Base-by-base conservation (phyloP, 2,888 invertebrate genomes). In the Oscheius sp. region DNA sequence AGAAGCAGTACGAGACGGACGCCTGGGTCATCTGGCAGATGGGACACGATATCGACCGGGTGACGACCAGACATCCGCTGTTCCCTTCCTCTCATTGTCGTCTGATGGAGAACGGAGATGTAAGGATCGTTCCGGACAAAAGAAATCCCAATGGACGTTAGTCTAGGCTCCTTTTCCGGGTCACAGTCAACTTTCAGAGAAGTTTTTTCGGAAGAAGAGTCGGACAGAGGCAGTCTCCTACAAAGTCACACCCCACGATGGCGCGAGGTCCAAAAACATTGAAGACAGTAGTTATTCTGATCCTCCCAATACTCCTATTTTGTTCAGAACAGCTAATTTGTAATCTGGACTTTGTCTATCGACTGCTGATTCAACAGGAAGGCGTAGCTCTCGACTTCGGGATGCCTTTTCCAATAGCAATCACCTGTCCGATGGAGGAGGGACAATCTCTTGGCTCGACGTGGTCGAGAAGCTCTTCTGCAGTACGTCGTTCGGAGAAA, bases 81-180 rank as follows among this genome's bases (percentile, higher is more conserved):
- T 81, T 81, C 57, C 76, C 78, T 0, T 73, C 75, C 13, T 73
- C 78, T 0, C 42, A 13, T 13, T 77, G 78, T 1, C 74, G 76
- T n/a, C 74, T 81, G 2, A 79, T 79, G 78, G 79, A 81, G 51
- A 81, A 78, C 50, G 81, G 81, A 11, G 79, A 81, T 68, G 29
- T 81, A 4, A 37, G 79, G 33, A 76, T 75, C 21, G 55, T 70
- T 3, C 60, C 59, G 42, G 53, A 66, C 11, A 50, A 72, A 21
- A 32, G 63, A n/a, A n/a, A 35, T 42, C 57, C 53, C 10, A 42
- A 33, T 33, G 59, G 62, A 62, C 29, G 55, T 35, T 47, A 13
- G n/a, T 33, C 5, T 11, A 32, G 10, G 35, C 1, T n/a, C 10
- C 37, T 33, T 21, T 11, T 59, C 21, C 1, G 2, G 29, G 1